A percentile compares a stretch with the other conserved stretches of the same genome.
Conservation (phyloP, 2,888 invertebrate species). For the Slavum lentiscoides region DNA sequence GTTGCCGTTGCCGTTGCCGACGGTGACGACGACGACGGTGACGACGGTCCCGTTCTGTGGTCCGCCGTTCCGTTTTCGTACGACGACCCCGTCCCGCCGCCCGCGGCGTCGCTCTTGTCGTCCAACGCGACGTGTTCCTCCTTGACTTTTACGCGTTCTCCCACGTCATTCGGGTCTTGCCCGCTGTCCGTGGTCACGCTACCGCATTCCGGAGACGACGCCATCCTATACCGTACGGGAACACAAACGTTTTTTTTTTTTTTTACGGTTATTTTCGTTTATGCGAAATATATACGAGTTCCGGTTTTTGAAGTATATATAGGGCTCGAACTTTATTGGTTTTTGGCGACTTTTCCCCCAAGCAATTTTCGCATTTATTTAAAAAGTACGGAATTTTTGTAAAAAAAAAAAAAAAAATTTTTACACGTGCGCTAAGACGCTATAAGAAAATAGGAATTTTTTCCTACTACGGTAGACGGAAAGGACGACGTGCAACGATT, state of each 20-base stretch:
- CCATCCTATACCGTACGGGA: background rate
- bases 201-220: constrained; percentile 38
- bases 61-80: constrained; percentile 65
- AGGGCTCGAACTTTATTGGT: too few relatives aligned
- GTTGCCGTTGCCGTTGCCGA: constrained; percentile 55
- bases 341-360: too few relatives aligned
- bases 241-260: background rate
- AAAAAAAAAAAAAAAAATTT: too few relatives aligned
- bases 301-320: too few relatives aligned
- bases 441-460: too few relatives aligned
- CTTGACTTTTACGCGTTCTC: constrained; percentile 44
- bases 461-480: too few relatives aligned
- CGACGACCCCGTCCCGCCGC: constrained; percentile 59
- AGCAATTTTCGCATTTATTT: too few relatives aligned
- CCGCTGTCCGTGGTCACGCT: constrained; percentile 46
- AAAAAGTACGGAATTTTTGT: too few relatives aligned
- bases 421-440: too few relatives aligned
- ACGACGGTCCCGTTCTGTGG: constrained; percentile 56
- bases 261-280: too few relatives aligned
- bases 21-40: constrained; percentile 29
- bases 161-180: constrained; percentile 51
- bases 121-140: constrained; percentile 32
- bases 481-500: too few relatives aligned
- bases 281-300: too few relatives aligned
- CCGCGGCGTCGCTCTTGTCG: constrained; percentile 43